Base-by-base conservation (phyloP, 2,113 vertebrate genomes). In the Macaca mulatta region DNA sequence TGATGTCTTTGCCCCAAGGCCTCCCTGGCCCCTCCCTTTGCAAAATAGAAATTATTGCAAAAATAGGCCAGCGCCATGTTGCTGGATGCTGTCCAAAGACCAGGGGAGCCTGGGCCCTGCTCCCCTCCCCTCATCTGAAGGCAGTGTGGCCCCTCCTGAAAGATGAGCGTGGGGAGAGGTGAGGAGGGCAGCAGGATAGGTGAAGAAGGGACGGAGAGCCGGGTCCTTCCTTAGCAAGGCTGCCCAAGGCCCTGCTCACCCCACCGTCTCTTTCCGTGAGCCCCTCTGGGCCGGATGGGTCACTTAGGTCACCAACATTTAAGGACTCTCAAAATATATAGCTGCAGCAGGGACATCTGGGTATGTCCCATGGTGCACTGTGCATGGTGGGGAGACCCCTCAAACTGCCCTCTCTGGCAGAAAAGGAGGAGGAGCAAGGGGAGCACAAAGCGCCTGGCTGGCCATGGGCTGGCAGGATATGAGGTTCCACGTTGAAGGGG, bases 31-130 rank as follows among this genome's bases (percentile, higher is more conserved):
- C 98, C 98, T 99, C 98, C 98, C 98, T 99, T 99, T 98, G 98
- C 91, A 97, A 98, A 99, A 98, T 77, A 98, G 97, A 98, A 98
- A 98, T 98, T 98, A 98, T 98, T 98, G 97, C 97, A 98, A 97
- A 98, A 98, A 98, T 94, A 98, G 97, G 97, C 97, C 97, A 98
- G 94, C 83, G 96, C 97, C 91, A 97, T 98, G 98, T 98, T 98
- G 98, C 97, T 98, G 97, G 98, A 97, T 86, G 96, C 95, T 97
- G 93, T 96, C 96, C 38, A 45, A 88, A 74, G 61, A n/a, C 67
- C 50, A 22, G 45, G 69, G 90, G 32, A 70, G 74, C 22, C 57
- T 9, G 30, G 13, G 78, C 55, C 78, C 89, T 77, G 16, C 16
- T 72, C 80, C 23, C 27, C 5, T 40, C 14, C 64, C 57, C 61